Evolutionary conservation across 1,140 invertebrate species (phyloP).

Genomic region (Coelopa frigida): DNA sequence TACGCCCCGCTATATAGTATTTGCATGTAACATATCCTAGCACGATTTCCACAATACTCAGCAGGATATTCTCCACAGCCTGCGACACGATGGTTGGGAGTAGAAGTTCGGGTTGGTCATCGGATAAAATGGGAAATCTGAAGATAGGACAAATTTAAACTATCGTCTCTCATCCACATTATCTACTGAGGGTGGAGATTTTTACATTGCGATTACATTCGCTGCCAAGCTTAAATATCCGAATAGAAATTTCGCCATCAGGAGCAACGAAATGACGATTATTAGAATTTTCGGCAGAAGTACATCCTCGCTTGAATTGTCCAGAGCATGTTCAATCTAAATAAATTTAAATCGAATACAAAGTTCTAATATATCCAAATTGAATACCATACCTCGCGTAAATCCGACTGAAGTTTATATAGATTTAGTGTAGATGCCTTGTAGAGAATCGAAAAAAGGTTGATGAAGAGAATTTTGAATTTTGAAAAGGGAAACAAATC

Average conservation of each 20-base stretch:
- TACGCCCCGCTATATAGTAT: conserved; percentile 21
- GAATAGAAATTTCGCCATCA: conserved; percentile 18
- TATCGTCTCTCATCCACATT: neutral
- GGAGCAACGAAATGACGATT: conserved; percentile 4
- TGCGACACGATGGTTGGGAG: conserved; percentile 31
- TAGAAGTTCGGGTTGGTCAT: conserved; percentile 26
- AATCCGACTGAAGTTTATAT: conserved; percentile 19
- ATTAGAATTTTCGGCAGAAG: conserved; percentile 2
- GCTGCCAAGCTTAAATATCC: conserved; percentile 25
- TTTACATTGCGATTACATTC: conserved; percentile 36
- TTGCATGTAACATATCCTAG: conserved; percentile 23
- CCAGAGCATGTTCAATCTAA: conserved; percentile 1
- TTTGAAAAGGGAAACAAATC: conserved; percentile 15
- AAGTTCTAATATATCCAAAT: too few species aligned
- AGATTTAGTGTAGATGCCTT: conserved; percentile 28
- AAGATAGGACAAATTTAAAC: neutral
- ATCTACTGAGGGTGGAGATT: too few species aligned
- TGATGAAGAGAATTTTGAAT: conserved; percentile 26
- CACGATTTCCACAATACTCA: conserved; percentile 25
- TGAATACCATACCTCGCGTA: conserved; percentile 18
- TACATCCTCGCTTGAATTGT: neutral
- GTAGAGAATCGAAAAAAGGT: conserved; percentile 25
- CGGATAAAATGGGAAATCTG: conserved; percentile 34
- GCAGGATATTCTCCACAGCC: conserved; percentile 23
- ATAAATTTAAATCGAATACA: neutral